Evolutionary conservation across 2,797 vertebrate species (phyloP).

Genomic region (Otolemur crassicaudatus): DNA sequence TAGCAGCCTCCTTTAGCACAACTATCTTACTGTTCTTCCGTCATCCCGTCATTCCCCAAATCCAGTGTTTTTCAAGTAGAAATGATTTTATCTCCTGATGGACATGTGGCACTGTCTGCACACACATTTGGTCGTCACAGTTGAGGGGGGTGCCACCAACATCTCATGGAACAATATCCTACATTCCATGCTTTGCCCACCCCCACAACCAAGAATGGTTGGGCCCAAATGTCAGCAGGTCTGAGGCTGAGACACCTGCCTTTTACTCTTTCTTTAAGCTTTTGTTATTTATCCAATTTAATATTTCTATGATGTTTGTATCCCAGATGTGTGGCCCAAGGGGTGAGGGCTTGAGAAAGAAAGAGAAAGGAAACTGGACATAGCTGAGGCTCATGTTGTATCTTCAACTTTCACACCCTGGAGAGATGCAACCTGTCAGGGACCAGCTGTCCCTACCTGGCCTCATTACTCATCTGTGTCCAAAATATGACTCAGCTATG

Average conservation of each 20-base stretch:
- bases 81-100: background rate
- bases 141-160: background rate
- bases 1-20: background rate
- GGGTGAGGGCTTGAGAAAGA: background rate
- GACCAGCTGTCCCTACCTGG: background rate
- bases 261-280: background rate
- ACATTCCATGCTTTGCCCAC: fast-evolving
- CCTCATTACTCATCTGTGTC: background rate
- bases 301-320: background rate
- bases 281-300: background rate
- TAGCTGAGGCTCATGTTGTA: fast-evolving
- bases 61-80: background rate
- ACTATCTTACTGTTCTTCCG: background rate
- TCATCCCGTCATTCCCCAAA: background rate
- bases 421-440: background rate
- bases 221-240: background rate
- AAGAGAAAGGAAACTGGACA: fast-evolving
- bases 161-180: too few species aligned
- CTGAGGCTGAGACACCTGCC: background rate
- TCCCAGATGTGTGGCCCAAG: background rate
- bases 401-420: background rate
- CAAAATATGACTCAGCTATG: background rate
- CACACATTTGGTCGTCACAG: background rate
- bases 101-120: background rate
- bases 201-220: background rate